phyloP scores from a whole-genome alignment of 2,888 invertebrate species.

The Luperina testacea region DNA sequence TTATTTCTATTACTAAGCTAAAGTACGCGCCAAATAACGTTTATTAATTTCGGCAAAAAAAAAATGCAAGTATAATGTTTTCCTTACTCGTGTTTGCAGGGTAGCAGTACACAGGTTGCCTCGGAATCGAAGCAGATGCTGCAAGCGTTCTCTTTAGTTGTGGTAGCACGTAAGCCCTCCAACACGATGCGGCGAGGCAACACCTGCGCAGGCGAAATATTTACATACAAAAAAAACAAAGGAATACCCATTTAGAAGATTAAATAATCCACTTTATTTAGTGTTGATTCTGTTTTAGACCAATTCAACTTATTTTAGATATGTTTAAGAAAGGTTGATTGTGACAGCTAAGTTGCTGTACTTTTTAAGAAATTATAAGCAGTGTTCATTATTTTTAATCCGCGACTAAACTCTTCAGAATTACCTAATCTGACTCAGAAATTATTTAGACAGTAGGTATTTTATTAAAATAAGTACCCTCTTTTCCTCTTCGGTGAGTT shows the following conservation, averaged over 20 bases:
- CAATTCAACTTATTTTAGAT: background rate
- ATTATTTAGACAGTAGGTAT: background rate
- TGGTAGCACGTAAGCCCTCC: slow-evolving; percentile 93
- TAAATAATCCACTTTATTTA: background rate
- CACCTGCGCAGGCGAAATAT: slow-evolving; percentile 80
- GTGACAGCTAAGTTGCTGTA: background rate
- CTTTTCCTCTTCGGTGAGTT: slow-evolving; percentile 94
- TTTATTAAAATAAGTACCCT: slow-evolving; percentile 72
- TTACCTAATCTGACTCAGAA: background rate
- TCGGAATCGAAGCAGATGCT: slow-evolving; percentile 96
- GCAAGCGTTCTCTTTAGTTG: slow-evolving; percentile 95
- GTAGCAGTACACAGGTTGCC: slow-evolving; percentile 93
- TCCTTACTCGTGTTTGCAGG: slow-evolving; percentile 95
- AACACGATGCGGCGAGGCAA: slow-evolving; percentile 95
- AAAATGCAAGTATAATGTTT: background rate
- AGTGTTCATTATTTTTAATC: background rate
- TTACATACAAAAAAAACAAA: background rate
- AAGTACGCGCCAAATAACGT: background rate
- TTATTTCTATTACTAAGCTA: background rate
- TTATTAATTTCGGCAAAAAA: background rate
- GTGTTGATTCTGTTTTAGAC: background rate
- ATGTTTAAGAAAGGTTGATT: background rate
- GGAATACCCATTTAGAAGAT: background rate
- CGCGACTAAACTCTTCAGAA: background rate
- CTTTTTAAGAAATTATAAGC: background rate